These are phyloP conservation scores for Malurus alboscapulatus DNA, from an alignment of 2,113 vertebrate genomes.

Conservation along the genomic window DNA sequence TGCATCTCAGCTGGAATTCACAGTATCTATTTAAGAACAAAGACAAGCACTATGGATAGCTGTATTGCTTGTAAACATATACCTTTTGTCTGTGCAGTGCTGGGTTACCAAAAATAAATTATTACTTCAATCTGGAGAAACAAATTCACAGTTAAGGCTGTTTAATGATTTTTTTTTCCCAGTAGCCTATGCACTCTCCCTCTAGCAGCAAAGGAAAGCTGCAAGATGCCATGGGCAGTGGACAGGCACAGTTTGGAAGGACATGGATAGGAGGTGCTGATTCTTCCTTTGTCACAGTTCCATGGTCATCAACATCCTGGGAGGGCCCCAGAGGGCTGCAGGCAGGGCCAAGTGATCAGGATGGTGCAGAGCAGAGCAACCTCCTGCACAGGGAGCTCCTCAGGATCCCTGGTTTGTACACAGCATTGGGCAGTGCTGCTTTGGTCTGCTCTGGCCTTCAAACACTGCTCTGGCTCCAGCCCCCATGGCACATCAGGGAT, in stretches of 20 bases:
- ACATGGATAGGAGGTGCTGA: background rate
- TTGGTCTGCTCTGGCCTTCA: fast-evolving
- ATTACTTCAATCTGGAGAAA: background rate
- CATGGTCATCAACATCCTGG: background rate
- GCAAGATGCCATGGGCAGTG: background rate
- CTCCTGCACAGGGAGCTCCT: background rate
- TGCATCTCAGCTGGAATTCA: background rate
- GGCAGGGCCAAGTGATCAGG: background rate
- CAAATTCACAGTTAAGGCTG: background rate
- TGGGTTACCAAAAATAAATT: background rate
- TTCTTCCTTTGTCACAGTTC: background rate
- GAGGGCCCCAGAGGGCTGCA: fast-evolving
- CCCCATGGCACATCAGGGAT: fast-evolving
- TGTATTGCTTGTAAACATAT: background rate
- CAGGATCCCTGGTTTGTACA: too few species aligned
- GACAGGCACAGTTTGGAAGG: background rate
- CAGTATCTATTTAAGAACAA: background rate
- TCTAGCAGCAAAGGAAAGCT: background rate
- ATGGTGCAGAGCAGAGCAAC: background rate
- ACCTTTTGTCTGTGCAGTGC: background rate
- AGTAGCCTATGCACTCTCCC: background rate
- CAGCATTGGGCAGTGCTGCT: background rate
- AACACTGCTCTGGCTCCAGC: background rate
- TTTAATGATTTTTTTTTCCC: background rate
- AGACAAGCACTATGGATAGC: background rate